Base-by-base conservation (phyloP, 2,113 vertebrate species). In the Engystomops pustulosus region DNA sequence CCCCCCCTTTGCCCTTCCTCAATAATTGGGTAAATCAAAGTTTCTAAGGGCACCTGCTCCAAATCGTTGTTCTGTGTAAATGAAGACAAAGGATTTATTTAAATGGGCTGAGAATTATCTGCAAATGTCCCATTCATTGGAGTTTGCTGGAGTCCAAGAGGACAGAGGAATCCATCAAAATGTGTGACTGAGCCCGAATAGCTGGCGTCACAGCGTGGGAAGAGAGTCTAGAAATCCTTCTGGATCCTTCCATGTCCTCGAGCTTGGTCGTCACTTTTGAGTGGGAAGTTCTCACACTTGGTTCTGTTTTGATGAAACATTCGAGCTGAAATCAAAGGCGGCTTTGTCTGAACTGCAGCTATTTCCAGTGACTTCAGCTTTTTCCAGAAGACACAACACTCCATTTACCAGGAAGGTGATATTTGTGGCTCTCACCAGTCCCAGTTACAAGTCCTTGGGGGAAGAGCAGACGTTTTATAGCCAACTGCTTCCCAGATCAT, bases 351-450 rank as follows among this genome's bases (percentile, higher is more conserved):
- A 25, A 51, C 6, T 27, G 60, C 71, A 47, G 45, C 15, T 32
- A 51, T 36, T 58, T 53, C 75, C 27, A 53, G 49, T 78, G 75
- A 78, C 74, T 55, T 55, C 27, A 77, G 47, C 69, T 45, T 78
- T 58, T 78, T 78, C 49, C 74, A 20, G 3, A 38, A 32, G 51
- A 58, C 30, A 15, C 17, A 45, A 51, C 45, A 41, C 45, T 11
- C 30, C 20, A 4, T 38, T 3, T 17, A 32, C 49, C 11, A 7
- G 49, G 51, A 58, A 78, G 75, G 75, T 55, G 75, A 78, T 32
- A 55, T 78, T 53, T 58, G 51, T 78, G 51, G 75, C 49, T 78
- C 75, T 53, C 75, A 58, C 30, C 49, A 17, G 2, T 23, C 14
- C 45, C 27, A 15, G 75, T 78, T 34, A 58, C 32, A n/a, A 20